phyloP scores from a whole-genome alignment of 2,113 vertebrate genomes.

The Corythornis cristatus region DNA sequence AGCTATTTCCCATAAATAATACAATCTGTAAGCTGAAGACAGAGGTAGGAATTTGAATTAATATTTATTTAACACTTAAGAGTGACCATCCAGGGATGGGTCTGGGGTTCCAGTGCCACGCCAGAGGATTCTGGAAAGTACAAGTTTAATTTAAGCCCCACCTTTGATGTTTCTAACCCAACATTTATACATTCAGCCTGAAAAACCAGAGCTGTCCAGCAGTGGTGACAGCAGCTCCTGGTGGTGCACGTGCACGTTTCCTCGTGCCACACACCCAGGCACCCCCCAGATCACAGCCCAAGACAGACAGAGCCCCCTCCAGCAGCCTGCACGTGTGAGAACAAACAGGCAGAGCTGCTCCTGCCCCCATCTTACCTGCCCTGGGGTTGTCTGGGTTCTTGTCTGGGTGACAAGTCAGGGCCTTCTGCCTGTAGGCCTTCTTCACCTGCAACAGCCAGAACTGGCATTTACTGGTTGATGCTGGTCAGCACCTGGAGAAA shows the following conservation, averaged over 20 bases:
- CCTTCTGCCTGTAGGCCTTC: conserved; percentile 93
- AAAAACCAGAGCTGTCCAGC: not conserved
- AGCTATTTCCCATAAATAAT: rapidly evolving
- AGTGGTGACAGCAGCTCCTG: too few species aligned
- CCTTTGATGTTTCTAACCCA: not conserved
- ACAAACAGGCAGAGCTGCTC: rapidly evolving
- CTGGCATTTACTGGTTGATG: not conserved
- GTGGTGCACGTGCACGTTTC: rapidly evolving
- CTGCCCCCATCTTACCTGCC: conserved; percentile 83
- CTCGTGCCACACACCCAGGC: rapidly evolving
- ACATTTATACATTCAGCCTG: not conserved
- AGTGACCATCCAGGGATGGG: not conserved
- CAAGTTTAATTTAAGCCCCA: not conserved
- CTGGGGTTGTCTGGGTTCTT: conserved; percentile 95
- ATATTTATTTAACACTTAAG: not conserved
- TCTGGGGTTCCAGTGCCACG: rapidly evolving
- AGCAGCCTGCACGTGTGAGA: not conserved
- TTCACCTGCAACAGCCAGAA: conserved; percentile 84
- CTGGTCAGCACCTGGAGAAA: not conserved
- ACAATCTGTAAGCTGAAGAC: not conserved
- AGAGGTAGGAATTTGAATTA: not conserved
- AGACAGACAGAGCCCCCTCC: not conserved
- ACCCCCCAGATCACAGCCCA: not conserved
- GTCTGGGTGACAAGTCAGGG: conserved; percentile 93
- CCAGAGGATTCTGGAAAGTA: not conserved